A percentile compares a stretch with the other conserved stretches of the same genome.
These are phyloP conservation scores for Pogonomyrmex barbatus DNA, from an alignment of 1,140 invertebrate species.

Conservation along the genomic window DNA sequence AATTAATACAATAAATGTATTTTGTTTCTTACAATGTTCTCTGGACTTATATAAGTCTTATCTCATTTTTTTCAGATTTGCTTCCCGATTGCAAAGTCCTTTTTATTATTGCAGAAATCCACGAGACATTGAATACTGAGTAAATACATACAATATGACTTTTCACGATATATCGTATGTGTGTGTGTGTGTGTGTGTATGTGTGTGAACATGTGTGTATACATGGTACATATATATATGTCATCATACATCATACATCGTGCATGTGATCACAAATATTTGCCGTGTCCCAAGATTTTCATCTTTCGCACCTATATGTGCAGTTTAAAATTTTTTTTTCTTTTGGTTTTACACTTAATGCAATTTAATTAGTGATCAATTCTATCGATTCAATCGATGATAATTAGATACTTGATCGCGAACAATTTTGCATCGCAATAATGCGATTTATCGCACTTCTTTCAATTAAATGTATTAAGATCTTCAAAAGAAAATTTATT, in stretches of 20 bases:
- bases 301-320: background rate
- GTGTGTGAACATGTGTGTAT: background rate
- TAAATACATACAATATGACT: constrained; percentile 62
- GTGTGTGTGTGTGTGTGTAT: background rate
- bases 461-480: constrained; percentile 28
- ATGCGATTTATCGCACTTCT: background rate
- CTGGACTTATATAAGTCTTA: constrained; percentile 29
- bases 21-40: background rate
- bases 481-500: constrained; percentile 6
- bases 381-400: background rate
- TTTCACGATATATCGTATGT: constrained; percentile 19
- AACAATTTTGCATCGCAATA: background rate
- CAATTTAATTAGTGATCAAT: constrained; percentile 11
- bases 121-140: constrained; percentile 75
- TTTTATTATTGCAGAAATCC: constrained; percentile 64
- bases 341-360: background rate
- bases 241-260: too few relatives aligned
- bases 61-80: background rate
- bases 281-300: background rate
- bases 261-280: background rate
- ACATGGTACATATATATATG: background rate
- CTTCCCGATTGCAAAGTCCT: background rate
- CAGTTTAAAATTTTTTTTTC: background rate
- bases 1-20: constrained; percentile 28
- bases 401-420: background rate